Conservation (phyloP, 2,113 vertebrate genomes). For the Odocoileus virginianus region DNA sequence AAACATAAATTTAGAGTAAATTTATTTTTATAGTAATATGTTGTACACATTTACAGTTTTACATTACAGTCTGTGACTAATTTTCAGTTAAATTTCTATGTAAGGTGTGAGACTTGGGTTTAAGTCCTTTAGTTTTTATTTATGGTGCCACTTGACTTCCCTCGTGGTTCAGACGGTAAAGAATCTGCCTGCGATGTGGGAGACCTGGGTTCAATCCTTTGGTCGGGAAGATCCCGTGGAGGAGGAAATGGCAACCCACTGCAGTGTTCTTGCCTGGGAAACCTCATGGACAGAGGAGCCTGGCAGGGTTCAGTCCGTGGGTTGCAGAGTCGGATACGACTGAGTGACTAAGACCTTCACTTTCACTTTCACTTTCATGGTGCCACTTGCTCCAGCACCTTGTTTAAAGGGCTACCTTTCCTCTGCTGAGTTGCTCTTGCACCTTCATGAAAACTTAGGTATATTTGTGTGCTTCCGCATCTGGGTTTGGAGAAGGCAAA, state of each 20-base stretch:
- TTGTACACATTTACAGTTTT: neutral
- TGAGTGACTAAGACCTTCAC: neutral
- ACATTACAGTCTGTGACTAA: neutral
- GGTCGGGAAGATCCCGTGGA: neutral
- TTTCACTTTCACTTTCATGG: neutral
- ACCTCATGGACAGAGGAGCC: neutral
- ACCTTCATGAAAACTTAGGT: neutral
- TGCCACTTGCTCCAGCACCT: neutral
- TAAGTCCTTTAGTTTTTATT: neutral
- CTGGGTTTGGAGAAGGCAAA: neutral
- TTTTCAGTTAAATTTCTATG: neutral
- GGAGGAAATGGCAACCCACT: neutral
- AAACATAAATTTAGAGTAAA: neutral
- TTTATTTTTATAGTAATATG: neutral
- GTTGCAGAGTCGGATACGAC: neutral
- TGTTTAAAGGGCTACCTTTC: neutral
- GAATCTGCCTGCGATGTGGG: neutral
- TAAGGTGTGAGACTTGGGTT: neutral
- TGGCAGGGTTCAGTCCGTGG: neutral
- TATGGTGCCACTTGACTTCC: neutral
- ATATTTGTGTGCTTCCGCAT: accelerated
- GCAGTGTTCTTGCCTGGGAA: neutral
- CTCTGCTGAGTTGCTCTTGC: neutral
- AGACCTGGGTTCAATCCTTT: neutral
- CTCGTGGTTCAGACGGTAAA: neutral